Evolutionary conservation across 2,797 vertebrate genomes (phyloP).

Genomic region (Periparus ater): DNA sequence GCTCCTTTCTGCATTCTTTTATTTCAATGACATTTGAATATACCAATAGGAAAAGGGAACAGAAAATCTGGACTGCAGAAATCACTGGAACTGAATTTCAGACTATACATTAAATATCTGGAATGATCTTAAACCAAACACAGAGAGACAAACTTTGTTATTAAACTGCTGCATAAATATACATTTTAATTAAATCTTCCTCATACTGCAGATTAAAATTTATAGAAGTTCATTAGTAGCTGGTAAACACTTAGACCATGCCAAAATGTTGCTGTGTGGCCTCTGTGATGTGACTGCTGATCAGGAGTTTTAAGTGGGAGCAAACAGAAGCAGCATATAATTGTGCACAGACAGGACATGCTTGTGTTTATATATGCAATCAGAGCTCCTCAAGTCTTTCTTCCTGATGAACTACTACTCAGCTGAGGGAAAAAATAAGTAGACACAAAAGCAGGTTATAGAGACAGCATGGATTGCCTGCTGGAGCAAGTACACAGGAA

Average conservation of each 20-base stretch:
- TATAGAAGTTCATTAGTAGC: not conserved
- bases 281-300: not conserved
- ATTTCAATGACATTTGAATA: not conserved
- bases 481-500: not conserved
- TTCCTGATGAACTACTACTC: not conserved
- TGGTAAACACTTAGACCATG: not conserved
- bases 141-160: not conserved
- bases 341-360: not conserved
- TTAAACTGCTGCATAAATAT: not conserved
- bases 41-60: not conserved
- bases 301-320: not conserved
- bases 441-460: not conserved
- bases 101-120: not conserved
- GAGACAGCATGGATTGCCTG: not conserved
- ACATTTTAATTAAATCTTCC: not conserved
- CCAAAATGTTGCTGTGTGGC: not conserved
- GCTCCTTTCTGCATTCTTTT: not conserved
- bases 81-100: not conserved
- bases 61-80: not conserved
- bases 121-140: not conserved
- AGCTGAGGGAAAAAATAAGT: not conserved
- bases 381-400: not conserved
- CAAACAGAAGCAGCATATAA: not conserved
- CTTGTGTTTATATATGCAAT: not conserved
- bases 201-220: not conserved